Conservation (phyloP, 2,797 vertebrate species). For the Morelia viridis region DNA sequence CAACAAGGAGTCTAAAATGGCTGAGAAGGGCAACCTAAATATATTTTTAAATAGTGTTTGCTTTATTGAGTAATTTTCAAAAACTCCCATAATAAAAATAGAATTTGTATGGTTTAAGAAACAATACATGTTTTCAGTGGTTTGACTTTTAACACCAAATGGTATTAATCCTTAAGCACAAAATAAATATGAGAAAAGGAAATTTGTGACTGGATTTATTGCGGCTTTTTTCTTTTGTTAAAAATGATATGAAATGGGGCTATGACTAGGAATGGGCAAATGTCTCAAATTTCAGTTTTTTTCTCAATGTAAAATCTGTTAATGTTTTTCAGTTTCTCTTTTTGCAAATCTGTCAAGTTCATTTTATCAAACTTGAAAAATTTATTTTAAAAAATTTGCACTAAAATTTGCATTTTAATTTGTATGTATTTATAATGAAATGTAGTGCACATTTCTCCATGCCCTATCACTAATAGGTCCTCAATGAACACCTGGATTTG, state of each 20-base stretch:
- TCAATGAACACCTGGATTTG: slow-evolving; percentile 28
- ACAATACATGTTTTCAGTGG: slow-evolving; percentile 17
- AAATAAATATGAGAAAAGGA: background rate
- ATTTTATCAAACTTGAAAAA: background rate
- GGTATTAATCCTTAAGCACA: background rate
- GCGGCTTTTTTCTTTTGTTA: background rate
- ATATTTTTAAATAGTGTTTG: slow-evolving; percentile 42
- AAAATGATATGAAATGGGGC: background rate
- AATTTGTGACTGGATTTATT: background rate
- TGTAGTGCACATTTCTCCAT: background rate
- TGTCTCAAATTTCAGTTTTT: background rate
- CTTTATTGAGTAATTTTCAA: slow-evolving; percentile 47
- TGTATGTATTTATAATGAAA: background rate
- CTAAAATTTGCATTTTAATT: background rate
- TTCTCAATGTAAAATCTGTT: background rate
- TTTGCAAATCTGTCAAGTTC: too few relatives aligned
- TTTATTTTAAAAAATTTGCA: background rate
- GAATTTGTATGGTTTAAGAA: slow-evolving; percentile 10
- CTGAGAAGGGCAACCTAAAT: background rate
- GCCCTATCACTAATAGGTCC: slow-evolving; percentile 17
- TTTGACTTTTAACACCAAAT: slow-evolving; percentile 47
- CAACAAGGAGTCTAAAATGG: background rate
- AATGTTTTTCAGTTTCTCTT: background rate
- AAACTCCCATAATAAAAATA: slow-evolving; percentile 31
- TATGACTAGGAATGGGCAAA: background rate